Evolutionary conservation across 2,113 vertebrate genomes (phyloP), one percentile per base, ranked within the genome.

Genomic region (Callorhinus ursinus): DNA sequence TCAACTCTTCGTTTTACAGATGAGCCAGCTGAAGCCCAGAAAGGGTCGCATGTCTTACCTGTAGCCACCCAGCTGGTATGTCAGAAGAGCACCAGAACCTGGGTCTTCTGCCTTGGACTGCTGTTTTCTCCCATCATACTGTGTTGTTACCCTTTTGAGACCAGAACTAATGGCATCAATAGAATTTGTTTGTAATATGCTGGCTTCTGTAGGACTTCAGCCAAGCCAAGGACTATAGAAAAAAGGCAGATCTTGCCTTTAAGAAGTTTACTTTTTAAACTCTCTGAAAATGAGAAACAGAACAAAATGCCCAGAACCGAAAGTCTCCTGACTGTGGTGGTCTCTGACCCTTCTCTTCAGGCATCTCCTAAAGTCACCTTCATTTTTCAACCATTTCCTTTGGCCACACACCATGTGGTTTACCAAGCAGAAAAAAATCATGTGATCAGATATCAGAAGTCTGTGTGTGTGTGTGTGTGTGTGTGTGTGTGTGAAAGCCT

Each of bases 321-420:
- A 82, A n/a, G 53, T 88, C 9, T 7, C 9, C 55, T 93, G 19
- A 31, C 15, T 67, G 16, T 55, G 5, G 4, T 36, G 4, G 63
- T 65, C 33, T 82, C 89, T 79, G 36, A 5, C 19, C 80, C 4
- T 1, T 95, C 55, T 61, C 26, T 79, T 55, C 31, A 7, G 61
- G 36, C 71, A 42, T 83, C 19, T 96, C 77, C 36, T 71, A n/a
- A 95, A 79, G 74, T 79, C 72, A 92, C 33, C 28, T 57, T 97
- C 55, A 24, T 77, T 94, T 91, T 95, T 46, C 42, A 13, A 10
- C 67, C 77, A 1, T 79, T 96, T 69, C 21, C 63, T 61, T 80
- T 85, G 65, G 19, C 39, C 63, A 33, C 79, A 46, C 13, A 31
- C 46, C 51, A 7, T 67, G 39, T 90, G 59, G 21, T 49, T 92